Conservation (phyloP, 2,888 invertebrate species). For the Dicyrtomina minuta region DNA sequence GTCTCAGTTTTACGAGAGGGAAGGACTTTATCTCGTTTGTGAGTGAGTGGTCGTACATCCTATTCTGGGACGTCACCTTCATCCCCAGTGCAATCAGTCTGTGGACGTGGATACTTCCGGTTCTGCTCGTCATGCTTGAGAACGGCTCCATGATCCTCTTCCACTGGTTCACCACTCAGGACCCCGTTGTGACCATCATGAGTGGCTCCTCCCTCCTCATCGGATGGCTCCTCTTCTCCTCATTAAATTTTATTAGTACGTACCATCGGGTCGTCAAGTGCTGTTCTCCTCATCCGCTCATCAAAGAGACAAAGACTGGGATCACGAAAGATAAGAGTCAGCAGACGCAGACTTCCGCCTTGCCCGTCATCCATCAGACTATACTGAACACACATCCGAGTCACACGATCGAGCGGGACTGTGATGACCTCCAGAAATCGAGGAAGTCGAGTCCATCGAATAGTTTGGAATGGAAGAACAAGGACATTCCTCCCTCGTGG, state of each 20-base stretch:
- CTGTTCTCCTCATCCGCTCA: background rate
- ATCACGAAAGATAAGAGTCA: slow-evolving; percentile 21
- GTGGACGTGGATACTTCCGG: slow-evolving; percentile 43
- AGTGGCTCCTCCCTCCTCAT: slow-evolving; percentile 44
- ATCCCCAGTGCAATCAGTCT: slow-evolving; percentile 18
- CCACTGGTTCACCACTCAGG: slow-evolving; percentile 38
- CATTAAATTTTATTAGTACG: slow-evolving; percentile 22
- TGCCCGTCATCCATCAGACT: slow-evolving; percentile 23
- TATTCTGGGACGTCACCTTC: slow-evolving; percentile 51
- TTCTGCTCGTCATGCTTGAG: slow-evolving; percentile 43
- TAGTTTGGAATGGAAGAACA: background rate
- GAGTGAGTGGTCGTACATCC: slow-evolving; percentile 41
- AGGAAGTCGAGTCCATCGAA: background rate
- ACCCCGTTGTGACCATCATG: slow-evolving; percentile 35
- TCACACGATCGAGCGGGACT: background rate
- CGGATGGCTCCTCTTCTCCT: slow-evolving; percentile 38
- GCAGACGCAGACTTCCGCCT: slow-evolving; percentile 3
- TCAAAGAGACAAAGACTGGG: slow-evolving; percentile 1
- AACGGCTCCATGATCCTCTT: slow-evolving; percentile 44
- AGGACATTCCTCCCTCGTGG: slow-evolving; percentile 20
- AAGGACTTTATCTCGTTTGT: slow-evolving; percentile 35
- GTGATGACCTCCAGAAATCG: no score
- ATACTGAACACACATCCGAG: slow-evolving; percentile 12
- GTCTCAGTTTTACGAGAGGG: slow-evolving; percentile 10
- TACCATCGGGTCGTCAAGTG: slow-evolving; percentile 11